Evolutionary conservation across 1,140 invertebrate species (phyloP), one percentile per base, ranked within the genome.

Genomic region (Maniola jurtina): DNA sequence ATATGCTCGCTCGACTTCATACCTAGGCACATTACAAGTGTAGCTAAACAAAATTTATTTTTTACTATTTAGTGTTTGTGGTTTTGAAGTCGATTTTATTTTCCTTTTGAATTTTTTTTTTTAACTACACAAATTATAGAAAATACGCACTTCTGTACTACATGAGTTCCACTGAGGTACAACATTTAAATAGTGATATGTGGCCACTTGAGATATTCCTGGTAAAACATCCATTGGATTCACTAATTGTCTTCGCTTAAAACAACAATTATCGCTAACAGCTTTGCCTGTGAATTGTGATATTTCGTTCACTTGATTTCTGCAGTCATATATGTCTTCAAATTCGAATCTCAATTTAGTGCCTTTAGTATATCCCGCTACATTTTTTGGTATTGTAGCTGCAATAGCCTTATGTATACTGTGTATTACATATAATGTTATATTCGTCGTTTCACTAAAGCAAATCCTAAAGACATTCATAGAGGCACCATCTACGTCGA

Each of bases 81-180:
- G n/a, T n/a, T n/a, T n/a, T n/a, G n/a, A n/a, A n/a, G n/a, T n/a
- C n/a, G n/a, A n/a, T n/a, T n/a, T n/a, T n/a, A n/a, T n/a, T n/a
- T n/a, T n/a, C n/a, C n/a, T n/a, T n/a, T n/a, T n/a, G n/a, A n/a
- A n/a, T n/a, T n/a, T n/a, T n/a, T n/a, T 56, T 54, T 45, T 10
- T 11, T 59, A 38, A 35, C 14, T 52, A 4, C 34, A n/a, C 55
- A 35, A 42, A 6, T 34, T 25, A 65, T 56, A 55, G 2, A 47
- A 62, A 47, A 16, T 36, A 68, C 63, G 66, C 72, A 83, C 81
- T 66, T 74, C 42, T 33, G 56, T 61, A 13, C 75, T 70, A 67
- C 86, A 91, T 16, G 79, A 75, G 57, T 80, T 86, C 86, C 85
- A 91, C 35, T 88, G 83, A 15, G 89, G 87, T 11, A 84, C 74